Evolutionary conservation across 2,113 vertebrate species (phyloP).

Genomic region (Furnarius figulus): DNA sequence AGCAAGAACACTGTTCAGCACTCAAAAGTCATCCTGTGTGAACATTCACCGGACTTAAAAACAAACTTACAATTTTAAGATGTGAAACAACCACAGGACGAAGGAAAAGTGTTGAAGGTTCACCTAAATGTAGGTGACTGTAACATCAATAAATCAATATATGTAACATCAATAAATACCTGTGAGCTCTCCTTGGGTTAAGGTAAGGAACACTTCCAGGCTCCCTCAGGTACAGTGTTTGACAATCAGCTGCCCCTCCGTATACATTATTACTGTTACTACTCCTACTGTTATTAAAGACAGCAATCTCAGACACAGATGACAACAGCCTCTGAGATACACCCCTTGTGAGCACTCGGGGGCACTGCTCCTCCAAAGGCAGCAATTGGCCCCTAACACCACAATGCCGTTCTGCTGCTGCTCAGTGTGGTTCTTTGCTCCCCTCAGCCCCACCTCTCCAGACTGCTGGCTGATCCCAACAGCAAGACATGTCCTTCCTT

Average conservation of each 20-base stretch:
- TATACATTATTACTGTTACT: neutral
- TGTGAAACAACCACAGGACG: neutral
- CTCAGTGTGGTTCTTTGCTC: neutral
- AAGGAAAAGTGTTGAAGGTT: neutral
- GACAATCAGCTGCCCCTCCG: neutral
- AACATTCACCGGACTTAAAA: neutral
- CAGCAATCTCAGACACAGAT: neutral
- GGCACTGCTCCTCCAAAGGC: neutral
- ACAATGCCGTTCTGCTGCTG: neutral
- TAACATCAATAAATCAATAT: neutral
- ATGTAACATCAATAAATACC: neutral
- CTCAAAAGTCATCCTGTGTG: neutral
- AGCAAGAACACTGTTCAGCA: neutral
- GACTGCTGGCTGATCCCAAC: neutral
- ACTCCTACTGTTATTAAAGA: neutral
- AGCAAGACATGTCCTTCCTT: neutral
- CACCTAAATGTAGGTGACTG: neutral
- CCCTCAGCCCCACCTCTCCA: neutral
- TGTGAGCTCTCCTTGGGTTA: neutral
- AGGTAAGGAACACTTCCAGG: neutral
- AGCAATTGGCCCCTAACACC: accelerated
- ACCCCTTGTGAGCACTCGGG: neutral
- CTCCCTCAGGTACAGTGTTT: neutral
- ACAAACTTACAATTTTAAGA: neutral
- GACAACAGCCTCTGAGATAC: neutral